Conservation (phyloP, 2,113 vertebrate genomes). For the Daboia siamensis region DNA sequence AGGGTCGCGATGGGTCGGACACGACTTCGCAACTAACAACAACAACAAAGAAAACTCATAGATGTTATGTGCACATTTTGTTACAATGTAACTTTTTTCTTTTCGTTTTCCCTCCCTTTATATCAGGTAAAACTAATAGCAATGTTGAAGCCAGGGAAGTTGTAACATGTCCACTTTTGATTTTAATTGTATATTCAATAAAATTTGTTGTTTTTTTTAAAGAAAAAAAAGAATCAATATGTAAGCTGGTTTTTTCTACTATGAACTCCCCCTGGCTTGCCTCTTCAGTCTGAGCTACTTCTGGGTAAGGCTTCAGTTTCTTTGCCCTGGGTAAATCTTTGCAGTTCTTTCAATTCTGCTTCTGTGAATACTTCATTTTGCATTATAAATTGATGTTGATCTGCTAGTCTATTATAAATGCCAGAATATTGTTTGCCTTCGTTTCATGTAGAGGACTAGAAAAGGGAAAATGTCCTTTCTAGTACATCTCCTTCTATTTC, state of each 20-base stretch:
- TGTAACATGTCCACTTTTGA: no score
- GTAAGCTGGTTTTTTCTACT: not conserved
- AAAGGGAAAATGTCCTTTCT: not conserved
- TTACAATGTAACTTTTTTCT: no score
- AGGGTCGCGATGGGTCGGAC: no score
- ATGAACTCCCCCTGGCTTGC: not conserved
- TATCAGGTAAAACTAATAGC: no score
- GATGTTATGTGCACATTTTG: no score
- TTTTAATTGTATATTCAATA: no score
- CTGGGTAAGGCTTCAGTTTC: not conserved
- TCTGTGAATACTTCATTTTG: not conserved
- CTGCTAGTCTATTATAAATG: not conserved
- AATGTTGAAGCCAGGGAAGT: no score
- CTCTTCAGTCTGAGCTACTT: not conserved
- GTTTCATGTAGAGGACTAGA: not conserved
- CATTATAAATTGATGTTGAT: not conserved
- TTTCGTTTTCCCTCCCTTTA: no score
- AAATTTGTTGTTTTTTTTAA: no score
- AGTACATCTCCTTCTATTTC: not conserved
- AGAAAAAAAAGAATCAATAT: not conserved
- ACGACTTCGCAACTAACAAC: no score
- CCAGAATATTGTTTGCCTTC: not conserved
- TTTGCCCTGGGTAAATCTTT: not conserved
- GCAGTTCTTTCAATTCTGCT: not conserved
- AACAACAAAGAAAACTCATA: no score